Evolutionary conservation across 2,888 invertebrate species (phyloP).

Genomic region (Homarus gammarus): DNA sequence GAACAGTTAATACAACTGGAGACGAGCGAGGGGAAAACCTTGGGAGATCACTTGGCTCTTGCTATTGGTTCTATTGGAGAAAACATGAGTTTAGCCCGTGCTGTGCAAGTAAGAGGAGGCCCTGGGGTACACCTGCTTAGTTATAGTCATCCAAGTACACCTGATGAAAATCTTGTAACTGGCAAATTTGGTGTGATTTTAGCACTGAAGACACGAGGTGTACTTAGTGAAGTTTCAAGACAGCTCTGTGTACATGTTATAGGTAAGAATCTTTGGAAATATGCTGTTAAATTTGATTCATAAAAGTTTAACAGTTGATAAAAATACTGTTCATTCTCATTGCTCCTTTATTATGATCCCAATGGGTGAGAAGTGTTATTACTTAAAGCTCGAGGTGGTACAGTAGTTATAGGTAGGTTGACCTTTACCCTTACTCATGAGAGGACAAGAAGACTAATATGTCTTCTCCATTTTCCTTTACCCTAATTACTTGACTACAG

Average conservation of each 20-base stretch:
- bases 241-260: constrained; percentile 69
- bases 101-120: constrained; percentile 78
- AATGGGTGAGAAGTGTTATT: no score
- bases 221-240: constrained; percentile 29
- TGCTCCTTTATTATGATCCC: no score
- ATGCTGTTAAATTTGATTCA: no score
- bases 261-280: constrained; percentile 62
- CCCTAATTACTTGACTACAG: no score
- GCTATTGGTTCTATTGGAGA: constrained; percentile 94
- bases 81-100: constrained; percentile 84
- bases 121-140: constrained; percentile 46
- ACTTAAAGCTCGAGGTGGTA: no score
- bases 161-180: constrained; percentile 9
- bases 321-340: no score
- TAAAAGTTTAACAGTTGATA: no score
- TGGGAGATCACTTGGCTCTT: constrained; percentile 90
- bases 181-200: constrained; percentile 62
- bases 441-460: no score
- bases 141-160: constrained; percentile 60
- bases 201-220: constrained; percentile 19
- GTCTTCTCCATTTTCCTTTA: no score
- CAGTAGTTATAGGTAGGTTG: no score
- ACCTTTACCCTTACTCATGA: no score
- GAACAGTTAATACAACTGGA: constrained; percentile 81
- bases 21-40: constrained; percentile 84